Base-by-base conservation (phyloP, 30 jellyfish, hydroid and myxozoan genomes). In the Turritopsis dohrnii region DNA sequence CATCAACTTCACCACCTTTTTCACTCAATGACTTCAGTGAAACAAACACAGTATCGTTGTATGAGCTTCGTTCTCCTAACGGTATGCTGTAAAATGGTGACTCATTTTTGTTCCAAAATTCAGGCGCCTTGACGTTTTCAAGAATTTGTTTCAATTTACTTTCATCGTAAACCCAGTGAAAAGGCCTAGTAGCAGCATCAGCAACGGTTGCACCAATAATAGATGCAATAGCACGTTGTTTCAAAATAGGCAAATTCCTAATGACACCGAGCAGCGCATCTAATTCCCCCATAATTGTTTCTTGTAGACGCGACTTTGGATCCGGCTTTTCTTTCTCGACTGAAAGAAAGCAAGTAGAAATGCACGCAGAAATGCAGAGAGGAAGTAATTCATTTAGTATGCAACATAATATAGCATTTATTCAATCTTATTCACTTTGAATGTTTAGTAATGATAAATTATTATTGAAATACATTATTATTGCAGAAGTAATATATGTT, bases 141-240 rank as follows among this genome's bases (percentile, higher is more conserved):
- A 80, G 81, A 52, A 60, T 80, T 23, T 19, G 18, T 17, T 80
- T 54, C 28, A 80, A 80, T 19, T 81, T 80, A 18, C 20, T 52
- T 26, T 80, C 84, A 19, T 80, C 65, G 84, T 80, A 80, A 52
- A 82, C 28, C 89, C 89, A 82, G 8, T 82, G 89, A 25, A 82
- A 23, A 21, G 89, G 89, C 0, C 86, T 76, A 18, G 86, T 4
- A 71, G 89, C 89, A 21, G 89, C 89, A 82, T 82, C 89, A 1
- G 86, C 89, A 66, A 82, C 89, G 29, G 86, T 71, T 7, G 89
- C 85, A 19, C 89, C 89, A 28, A 82, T 82, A 19, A 82, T 28
- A 23, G 89, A 88, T 24, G 87, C 74, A 71, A 66, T 54, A 24
- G 21, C 85, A 16, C 89, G 87, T 65, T 80, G 87, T 16, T 21